A percentile compares a stretch with the other conserved stretches of the same genome.
These are phyloP conservation scores for Hippoglossus stenolepis DNA, from an alignment of 2,113 vertebrate genomes.

Conservation along the genomic window DNA sequence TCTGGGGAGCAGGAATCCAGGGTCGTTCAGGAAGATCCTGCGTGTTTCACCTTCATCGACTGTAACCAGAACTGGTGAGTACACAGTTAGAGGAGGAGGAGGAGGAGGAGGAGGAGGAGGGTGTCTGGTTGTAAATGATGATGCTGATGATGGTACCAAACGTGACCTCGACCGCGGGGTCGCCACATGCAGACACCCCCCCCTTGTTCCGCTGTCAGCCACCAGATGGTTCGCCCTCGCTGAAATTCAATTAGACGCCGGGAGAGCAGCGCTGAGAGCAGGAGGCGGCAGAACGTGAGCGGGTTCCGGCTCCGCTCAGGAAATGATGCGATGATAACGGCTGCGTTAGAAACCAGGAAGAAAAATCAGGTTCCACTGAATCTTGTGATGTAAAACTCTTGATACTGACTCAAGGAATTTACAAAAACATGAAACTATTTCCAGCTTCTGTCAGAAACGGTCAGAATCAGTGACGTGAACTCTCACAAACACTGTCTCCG, in stretches of 20 bases:
- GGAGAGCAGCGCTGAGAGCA: constrained; percentile 13
- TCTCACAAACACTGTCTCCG: too few species aligned
- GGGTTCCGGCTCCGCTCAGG: background rate
- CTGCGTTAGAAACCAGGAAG: too few species aligned
- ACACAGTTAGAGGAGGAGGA: constrained; percentile 8
- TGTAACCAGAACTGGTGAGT: background rate
- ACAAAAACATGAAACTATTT: too few species aligned
- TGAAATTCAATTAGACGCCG: constrained; percentile 66
- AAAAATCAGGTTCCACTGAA: too few species aligned
- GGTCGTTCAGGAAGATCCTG: background rate
- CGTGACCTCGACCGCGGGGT: constrained; percentile 53
- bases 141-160: constrained; percentile 61
- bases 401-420: too few species aligned
- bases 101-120: background rate
- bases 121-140: constrained; percentile 55
- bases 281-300: constrained; percentile 2
- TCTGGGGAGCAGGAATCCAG: too few species aligned
- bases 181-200: constrained; percentile 16
- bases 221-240: constrained; percentile 66
- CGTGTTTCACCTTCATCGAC: background rate
- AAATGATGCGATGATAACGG: too few species aligned
- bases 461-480: too few species aligned
- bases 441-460: too few species aligned
- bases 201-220: constrained; percentile 56
- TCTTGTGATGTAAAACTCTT: background rate